These are phyloP conservation scores for Neopelma chrysocephalum DNA, from an alignment of 2,797 vertebrate species.

Conservation along the genomic window DNA sequence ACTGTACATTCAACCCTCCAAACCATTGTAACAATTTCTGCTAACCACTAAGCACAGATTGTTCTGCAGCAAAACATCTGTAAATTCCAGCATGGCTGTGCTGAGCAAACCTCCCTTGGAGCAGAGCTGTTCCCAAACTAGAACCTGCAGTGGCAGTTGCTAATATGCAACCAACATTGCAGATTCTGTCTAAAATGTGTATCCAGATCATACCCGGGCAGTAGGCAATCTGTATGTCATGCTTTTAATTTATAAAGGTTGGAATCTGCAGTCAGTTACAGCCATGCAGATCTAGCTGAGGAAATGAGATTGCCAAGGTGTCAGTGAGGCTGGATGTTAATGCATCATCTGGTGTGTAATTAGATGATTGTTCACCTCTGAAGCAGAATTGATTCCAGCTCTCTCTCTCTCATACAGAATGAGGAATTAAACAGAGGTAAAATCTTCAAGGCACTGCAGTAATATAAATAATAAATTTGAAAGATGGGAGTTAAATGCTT, in stretches of 20 bases:
- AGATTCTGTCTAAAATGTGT: not conserved
- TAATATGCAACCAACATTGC: not conserved
- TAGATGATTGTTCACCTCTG: not conserved
- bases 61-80: not conserved
- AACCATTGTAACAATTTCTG: not conserved
- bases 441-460: not conserved
- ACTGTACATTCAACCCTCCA: fast-evolving
- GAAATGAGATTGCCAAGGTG: not conserved
- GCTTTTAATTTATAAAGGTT: not conserved
- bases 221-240: not conserved
- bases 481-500: not conserved
- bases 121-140: not conserved
- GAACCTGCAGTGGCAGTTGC: not conserved
- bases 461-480: not conserved
- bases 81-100: not conserved
- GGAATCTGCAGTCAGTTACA: not conserved
- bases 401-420: not conserved
- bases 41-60: not conserved
- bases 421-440: not conserved
- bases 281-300: not conserved
- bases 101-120: not conserved
- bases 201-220: not conserved
- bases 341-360: not conserved
- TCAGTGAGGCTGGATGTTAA: not conserved
- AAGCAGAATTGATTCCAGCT: not conserved